These are phyloP conservation scores for Cephalophus harveyi DNA, from an alignment of 2,113 vertebrate species.

Conservation along the genomic window DNA sequence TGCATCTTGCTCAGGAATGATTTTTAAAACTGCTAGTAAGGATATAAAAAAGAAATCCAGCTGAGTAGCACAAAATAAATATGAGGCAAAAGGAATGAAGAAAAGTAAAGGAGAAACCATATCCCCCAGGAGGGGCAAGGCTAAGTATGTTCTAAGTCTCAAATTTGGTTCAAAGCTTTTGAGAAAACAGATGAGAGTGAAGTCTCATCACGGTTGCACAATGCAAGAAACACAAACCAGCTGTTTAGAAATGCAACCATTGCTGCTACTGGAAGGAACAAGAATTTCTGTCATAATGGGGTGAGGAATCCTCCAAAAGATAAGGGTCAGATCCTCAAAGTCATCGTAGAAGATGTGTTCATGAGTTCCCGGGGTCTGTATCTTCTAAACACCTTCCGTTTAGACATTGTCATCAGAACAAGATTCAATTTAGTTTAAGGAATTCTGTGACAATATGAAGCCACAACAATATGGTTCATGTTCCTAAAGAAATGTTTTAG, in stretches of 20 bases:
- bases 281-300: not conserved
- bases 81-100: not conserved
- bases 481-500: not conserved
- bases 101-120: not conserved
- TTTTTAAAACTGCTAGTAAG: not conserved
- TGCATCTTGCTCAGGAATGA: not conserved
- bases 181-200: not conserved
- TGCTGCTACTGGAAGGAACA: not conserved
- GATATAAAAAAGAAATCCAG: not conserved
- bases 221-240: not conserved
- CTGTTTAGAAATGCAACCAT: not conserved
- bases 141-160: not conserved
- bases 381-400: not conserved
- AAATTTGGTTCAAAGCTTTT: not conserved
- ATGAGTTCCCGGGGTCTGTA: not conserved
- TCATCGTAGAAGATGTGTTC: not conserved
- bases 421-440: not conserved
- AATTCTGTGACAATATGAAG: not conserved
- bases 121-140: not conserved
- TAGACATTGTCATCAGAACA: not conserved
- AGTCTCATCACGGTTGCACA: not conserved
- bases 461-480: not conserved
- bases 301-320: not conserved
- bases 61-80: not conserved
- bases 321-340: not conserved